phyloP scores from a whole-genome alignment of 1,140 invertebrate species.

The Neelides sp. region DNA sequence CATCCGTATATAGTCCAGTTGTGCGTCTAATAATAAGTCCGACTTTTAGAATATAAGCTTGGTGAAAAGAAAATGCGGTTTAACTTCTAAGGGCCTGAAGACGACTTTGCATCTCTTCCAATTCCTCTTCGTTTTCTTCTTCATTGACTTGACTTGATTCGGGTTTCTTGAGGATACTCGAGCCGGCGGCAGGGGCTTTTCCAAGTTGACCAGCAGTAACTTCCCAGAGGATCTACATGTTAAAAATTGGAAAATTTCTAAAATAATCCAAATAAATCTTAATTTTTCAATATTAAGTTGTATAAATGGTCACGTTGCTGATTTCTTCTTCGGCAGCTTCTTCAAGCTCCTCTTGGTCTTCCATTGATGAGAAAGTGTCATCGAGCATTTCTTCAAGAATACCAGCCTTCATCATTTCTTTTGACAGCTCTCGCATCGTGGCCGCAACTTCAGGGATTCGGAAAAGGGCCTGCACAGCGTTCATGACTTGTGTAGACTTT shows the following conservation, averaged over 20 bases:
- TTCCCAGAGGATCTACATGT: constrained; percentile 73
- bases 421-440: constrained; percentile 94
- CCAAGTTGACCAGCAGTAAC: constrained; percentile 84
- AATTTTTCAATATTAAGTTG: not conserved
- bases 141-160: constrained; percentile 43
- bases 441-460: constrained; percentile 82
- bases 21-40: too few species aligned
- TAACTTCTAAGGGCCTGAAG: constrained; percentile 71
- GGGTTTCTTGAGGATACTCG: constrained; percentile 44
- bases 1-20: too few species aligned
- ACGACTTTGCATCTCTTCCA: constrained; percentile 72
- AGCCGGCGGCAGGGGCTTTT: constrained; percentile 60
- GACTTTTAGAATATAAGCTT: too few species aligned
- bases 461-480: constrained; percentile 84
- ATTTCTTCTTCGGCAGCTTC: constrained; percentile 86
- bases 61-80: too few species aligned
- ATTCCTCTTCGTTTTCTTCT: constrained; percentile 56
- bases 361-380: constrained; percentile 84
- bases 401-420: constrained; percentile 85
- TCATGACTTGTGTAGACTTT: constrained; percentile 93
- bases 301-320: constrained; percentile 58
- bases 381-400: constrained; percentile 95
- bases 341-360: constrained; percentile 80
- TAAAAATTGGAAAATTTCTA: constrained; percentile 11
- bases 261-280: not conserved